These are phyloP conservation scores for Drosophila nr. perissopoda DNA, from an alignment of 2,888 invertebrate species.

Conservation along the genomic window DNA sequence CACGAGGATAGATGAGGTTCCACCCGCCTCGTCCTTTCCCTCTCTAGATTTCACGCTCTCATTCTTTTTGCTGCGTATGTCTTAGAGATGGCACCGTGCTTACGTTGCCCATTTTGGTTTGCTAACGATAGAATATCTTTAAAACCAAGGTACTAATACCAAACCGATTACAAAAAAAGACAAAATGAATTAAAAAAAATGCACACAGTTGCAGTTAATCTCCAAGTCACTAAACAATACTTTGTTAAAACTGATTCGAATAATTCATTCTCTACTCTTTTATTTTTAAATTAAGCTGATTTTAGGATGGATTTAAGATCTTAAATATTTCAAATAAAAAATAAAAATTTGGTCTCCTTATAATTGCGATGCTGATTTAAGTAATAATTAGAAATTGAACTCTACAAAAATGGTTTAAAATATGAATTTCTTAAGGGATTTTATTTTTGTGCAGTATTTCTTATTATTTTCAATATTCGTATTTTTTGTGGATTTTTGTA, in stretches of 20 bases:
- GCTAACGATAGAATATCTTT: background rate
- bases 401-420: background rate
- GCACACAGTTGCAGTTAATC: background rate
- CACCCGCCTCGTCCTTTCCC: background rate
- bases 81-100: constrained; percentile 19
- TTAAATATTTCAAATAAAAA: background rate
- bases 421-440: background rate
- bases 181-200: background rate
- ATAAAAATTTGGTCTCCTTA: background rate
- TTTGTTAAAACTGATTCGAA: background rate
- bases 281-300: background rate
- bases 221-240: background rate
- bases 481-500: background rate
- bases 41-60: background rate
- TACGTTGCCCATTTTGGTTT: background rate
- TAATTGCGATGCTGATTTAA: background rate
- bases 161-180: background rate
- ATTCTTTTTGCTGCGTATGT: background rate
- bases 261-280: background rate
- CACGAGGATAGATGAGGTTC: constrained; percentile 8
- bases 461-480: background rate
- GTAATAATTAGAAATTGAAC: background rate
- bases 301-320: background rate
- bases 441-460: background rate
- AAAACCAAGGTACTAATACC: background rate